Percentiles rank a stretch among this genome's conserved stretches.
phyloP scores from a whole-genome alignment of 2,888 invertebrate genomes.

The Cylloceria caligata region DNA sequence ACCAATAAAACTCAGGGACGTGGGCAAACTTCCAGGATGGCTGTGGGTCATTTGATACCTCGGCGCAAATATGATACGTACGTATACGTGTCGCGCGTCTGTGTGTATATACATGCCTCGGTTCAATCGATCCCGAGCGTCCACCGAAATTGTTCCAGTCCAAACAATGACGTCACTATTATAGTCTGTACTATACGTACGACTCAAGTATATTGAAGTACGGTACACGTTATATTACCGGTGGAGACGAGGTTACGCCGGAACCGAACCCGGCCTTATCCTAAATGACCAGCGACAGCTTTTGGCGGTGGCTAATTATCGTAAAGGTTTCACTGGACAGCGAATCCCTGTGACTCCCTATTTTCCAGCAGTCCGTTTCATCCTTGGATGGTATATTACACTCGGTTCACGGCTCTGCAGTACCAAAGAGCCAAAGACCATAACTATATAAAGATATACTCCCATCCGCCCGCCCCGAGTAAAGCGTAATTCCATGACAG shows the following conservation, averaged over 20 bases:
- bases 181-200: background rate
- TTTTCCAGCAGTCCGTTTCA: conserved; percentile 31
- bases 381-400: conserved; percentile 32
- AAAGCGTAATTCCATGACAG: conserved; percentile 58
- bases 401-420: conserved; percentile 54
- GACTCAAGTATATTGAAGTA: conserved; percentile 19
- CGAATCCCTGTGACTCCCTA: conserved; percentile 24
- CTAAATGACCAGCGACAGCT: conserved; percentile 70
- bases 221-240: conserved; percentile 28
- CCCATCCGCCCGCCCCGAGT: conserved; percentile 25
- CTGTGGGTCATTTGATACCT: conserved; percentile 66
- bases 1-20: conserved; percentile 62
- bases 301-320: conserved; percentile 68
- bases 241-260: conserved; percentile 41
- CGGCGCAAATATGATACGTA: conserved; percentile 61
- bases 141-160: conserved; percentile 62
- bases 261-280: conserved; percentile 67
- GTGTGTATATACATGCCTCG: conserved; percentile 55
- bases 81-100: background rate
- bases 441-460: conserved; percentile 31
- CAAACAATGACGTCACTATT: conserved; percentile 61
- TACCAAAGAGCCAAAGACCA: conserved; percentile 46
- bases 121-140: conserved; percentile 67
- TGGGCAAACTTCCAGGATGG: conserved; percentile 67
- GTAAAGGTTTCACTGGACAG: conserved; percentile 56